Conservation (phyloP, 2,888 invertebrate genomes). For the Allacma fusca region DNA sequence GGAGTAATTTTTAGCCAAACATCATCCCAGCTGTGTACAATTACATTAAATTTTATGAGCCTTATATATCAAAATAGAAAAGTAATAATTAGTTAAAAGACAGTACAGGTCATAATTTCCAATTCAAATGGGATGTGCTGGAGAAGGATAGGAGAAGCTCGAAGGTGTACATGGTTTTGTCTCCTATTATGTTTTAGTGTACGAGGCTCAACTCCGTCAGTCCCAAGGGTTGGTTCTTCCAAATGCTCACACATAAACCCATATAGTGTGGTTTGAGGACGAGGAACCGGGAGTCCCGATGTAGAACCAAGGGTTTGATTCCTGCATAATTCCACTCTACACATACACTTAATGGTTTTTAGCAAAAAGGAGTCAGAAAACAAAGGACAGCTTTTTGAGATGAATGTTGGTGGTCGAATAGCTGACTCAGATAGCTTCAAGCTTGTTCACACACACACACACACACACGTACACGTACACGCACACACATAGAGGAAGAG, state of each 20-base stretch:
- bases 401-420: slow-evolving; percentile 35
- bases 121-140: slow-evolving; percentile 49
- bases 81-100: slow-evolving; percentile 56
- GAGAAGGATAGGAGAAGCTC: background rate
- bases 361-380: slow-evolving; percentile 6
- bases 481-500: background rate
- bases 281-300: background rate
- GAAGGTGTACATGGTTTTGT: too few species aligned
- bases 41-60: slow-evolving; percentile 50
- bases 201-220: too few species aligned
- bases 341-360: slow-evolving; percentile 4
- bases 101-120: slow-evolving; percentile 53
- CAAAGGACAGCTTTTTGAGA: slow-evolving; percentile 16
- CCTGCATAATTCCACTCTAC: background rate
- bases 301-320: background rate
- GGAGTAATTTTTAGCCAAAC: slow-evolving; percentile 2
- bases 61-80: slow-evolving; percentile 53
- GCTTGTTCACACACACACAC: background rate
- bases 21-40: slow-evolving; percentile 33
- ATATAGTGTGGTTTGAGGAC: background rate
- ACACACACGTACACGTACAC: too few species aligned
- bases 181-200: too few species aligned
- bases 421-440: slow-evolving; percentile 22
- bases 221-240: too few species aligned
- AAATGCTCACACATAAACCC: too few species aligned